Conservation (phyloP, 2,888 invertebrate species). For the Seira sanloemensis region DNA sequence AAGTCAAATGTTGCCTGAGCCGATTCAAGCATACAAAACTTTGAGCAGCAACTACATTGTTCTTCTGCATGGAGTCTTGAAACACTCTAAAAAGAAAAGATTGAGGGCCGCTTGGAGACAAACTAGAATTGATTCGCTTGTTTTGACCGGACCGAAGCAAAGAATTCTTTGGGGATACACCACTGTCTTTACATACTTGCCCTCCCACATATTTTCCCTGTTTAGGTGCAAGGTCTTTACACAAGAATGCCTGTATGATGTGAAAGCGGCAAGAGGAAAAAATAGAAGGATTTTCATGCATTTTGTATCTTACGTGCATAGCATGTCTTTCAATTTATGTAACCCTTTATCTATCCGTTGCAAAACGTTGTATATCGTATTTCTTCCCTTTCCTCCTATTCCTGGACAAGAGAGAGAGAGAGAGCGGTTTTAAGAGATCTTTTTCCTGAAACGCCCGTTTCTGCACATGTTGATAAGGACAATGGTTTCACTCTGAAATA, state of each 20-base stretch:
- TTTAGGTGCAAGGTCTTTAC: background rate
- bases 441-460: conserved; percentile 6
- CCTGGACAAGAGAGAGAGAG: background rate
- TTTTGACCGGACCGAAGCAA: conserved; percentile 27
- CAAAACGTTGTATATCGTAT: conserved; percentile 3
- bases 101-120: conserved; percentile 33
- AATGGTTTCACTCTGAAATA: conserved; percentile 26
- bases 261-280: background rate
- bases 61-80: too few species aligned
- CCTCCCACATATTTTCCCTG: background rate
- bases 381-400: background rate
- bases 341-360: conserved; percentile 9
- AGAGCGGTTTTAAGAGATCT: conserved; percentile 4
- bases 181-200: background rate
- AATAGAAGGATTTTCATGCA: conserved; percentile 31
- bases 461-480: conserved; percentile 52
- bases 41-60: too few species aligned
- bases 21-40: too few species aligned
- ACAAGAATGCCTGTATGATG: background rate
- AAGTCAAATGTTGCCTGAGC: too few species aligned
- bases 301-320: conserved; percentile 24
- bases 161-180: background rate
- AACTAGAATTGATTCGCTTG: conserved; percentile 39
- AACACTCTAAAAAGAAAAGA: too few species aligned
- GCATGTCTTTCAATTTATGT: background rate